Base-by-base conservation (phyloP, 1,140 invertebrate genomes). In the Drosophila ambigua region DNA sequence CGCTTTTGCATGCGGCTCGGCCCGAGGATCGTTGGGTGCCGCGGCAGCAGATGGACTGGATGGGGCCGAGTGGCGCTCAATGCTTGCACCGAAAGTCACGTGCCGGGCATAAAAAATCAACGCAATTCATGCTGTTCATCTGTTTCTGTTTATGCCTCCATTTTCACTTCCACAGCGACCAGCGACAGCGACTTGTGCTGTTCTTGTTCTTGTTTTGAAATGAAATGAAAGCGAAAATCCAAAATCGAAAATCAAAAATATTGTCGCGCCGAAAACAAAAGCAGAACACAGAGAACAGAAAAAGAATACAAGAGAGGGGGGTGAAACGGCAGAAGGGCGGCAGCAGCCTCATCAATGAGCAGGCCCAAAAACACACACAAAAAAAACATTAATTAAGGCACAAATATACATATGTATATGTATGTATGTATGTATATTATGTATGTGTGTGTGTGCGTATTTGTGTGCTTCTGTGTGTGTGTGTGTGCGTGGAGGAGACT, bases 141-240 rank as follows among this genome's bases (percentile, higher is more conserved):
- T 31, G 65, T 67, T 68, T 26, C 62, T 31, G 65, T 67, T 68
- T 53, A 49, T 46, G 48, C 59, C 11, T 39, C 9, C 9, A 31
- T 64, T 28, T 66, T 35, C 20, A 6, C 26, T 67, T 51, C 59
- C 9, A 11, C 3, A 2, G 20, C 15, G 28, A n/a, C 5, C 31
- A 24, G 26, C 28, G 46, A n/a, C 31, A 9, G 39, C 28, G 58
- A 16, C 31, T 68, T 26, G 8, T 35, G 7, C 15, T 71, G 6
- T 52, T 43, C 35, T 71, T 59, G 60, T 77, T 16, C 1, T 16
- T 16, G 0, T 16, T 16, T 16, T 81, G 85, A 72, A 84, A 74
- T 85, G 77, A 84, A 85, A 87, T 85, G 77, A 84, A 80, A 87
- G 65, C 61, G 78, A 87, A 85, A 75, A 81, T 81, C 69, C 82